Evolutionary conservation across 2,113 vertebrate species (phyloP), one percentile per base, ranked within the genome.

Genomic region (Symphodus melops): DNA sequence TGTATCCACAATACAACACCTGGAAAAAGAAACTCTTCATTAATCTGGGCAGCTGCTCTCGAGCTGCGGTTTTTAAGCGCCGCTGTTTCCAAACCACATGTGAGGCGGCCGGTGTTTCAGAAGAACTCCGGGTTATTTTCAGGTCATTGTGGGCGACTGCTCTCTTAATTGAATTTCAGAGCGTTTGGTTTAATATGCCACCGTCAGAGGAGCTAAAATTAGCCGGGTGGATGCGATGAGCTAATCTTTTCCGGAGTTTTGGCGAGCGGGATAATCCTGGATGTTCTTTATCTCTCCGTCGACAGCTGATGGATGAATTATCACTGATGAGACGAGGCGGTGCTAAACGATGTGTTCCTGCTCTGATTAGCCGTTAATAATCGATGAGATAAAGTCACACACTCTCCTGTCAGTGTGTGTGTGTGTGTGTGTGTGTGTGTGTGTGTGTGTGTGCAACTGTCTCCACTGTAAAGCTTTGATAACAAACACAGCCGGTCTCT

Each of bases 1-100:
- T 94, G 92, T 93, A 92, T 94, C 93, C 93, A 94, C 93, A 94
- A 92, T 91, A 93, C 89, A 93, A 94, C 93, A 94, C 93, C 93
- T 94, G 93, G 92, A 94, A 94, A 94, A 94, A 94, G 93, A 93
- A 91, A 88, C 83, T 86, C 82, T 89, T 89, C 89, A 90, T 93
- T 93, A 93, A 93, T 93, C 93, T 92, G 75, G 25, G 61, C 85
- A 79, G 86, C 83, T 85, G 57, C 79, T 77, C 65, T 91, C 75
- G 92, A 90, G 90, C 89, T 87, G 70, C 41, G 86, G 88, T 87
- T 92, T 33, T 93, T 86, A 91, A 91, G 81, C 80, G 57, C 77
- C 80, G 66, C 84, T 79, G 75, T 85, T 90, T 91, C 88, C 82
- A 79, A 83, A 79, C 88, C 90, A 91, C 86, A 93, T 91, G 91